Base-by-base conservation (phyloP, 2,113 vertebrate species). In the Cheilinus undulatus region DNA sequence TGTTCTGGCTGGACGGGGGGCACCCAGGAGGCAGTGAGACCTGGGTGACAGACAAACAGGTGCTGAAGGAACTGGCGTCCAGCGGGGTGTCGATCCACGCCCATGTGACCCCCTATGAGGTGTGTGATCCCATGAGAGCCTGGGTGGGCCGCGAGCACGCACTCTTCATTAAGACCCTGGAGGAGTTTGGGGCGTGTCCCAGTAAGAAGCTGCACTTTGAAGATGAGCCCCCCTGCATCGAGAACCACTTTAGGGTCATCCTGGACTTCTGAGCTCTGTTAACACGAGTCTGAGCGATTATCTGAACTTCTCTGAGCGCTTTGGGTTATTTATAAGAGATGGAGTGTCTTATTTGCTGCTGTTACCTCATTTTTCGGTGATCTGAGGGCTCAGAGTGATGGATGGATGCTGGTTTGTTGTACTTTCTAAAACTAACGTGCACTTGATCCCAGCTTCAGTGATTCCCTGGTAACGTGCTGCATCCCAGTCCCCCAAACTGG, bases 1-100 rank as follows among this genome's bases (percentile, higher is more conserved):
- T 99, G 87, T 99, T 95, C 90, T 99, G 97, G 97, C 80, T 99
- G 83, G 98, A 99, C 75, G 98, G 98, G 1, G 98, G 98, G 6
- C 98, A 99, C 84, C 96, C 98, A 0, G 98, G 97, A 38, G 97
- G 96, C 80, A 96, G 95, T 61, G 95, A 96, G 82, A 99, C 98
- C 40, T 99, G 98, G 98, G 93, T 99, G 79, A 99, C 97, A 0
- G 92, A 94, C 80, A 94, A 92, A 72, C 91, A 92, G 77, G 92
- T 92, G 30, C 89, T 99, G 85, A 92, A 90, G 76, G 95, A 94
- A 72, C 94, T 99, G 73, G 95, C 95, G 0, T 84, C 92, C 68
- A 96, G 95, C 19, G 95, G 95, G 0, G 93, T 97, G 82, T 89
- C 92, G 12, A 80, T 98, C 62, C 95, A 98, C 13, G 91, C 96